These are phyloP conservation scores for Eremobia ochroleuca DNA, from an alignment of 2,888 invertebrate genomes.

Conservation along the genomic window DNA sequence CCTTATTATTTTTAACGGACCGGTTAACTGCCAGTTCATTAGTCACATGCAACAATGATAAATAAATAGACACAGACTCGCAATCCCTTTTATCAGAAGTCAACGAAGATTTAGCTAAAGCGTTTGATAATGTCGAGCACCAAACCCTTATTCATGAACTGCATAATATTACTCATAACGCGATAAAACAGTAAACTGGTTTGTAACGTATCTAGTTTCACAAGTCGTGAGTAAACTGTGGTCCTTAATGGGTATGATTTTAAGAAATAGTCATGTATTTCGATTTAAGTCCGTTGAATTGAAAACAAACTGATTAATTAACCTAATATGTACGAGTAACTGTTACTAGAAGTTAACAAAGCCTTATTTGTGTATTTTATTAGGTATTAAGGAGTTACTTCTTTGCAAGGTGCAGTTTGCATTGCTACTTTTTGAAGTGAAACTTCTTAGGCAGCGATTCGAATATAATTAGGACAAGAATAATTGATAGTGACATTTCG, in stretches of 20 bases:
- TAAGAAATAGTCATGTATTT: conserved; percentile 50
- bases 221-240: conserved; percentile 59
- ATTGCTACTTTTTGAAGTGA: not conserved
- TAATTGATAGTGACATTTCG: not conserved
- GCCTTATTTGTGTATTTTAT: not conserved
- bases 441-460: not conserved
- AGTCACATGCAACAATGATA: not conserved
- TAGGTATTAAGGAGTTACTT: not conserved
- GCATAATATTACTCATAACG: conserved; percentile 50
- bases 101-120: conserved; percentile 32
- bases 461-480: not conserved
- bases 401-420: not conserved
- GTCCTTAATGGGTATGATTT: conserved; percentile 45
- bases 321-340: conserved; percentile 12
- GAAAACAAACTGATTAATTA: conserved; percentile 52
- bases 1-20: not conserved
- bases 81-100: not conserved
- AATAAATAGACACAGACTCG: not conserved
- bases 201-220: conserved; percentile 56
- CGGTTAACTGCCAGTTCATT: not conserved
- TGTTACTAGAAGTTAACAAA: conserved; percentile 13
- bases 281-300: conserved; percentile 43
- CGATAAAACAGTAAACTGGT: conserved; percentile 49
- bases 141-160: conserved; percentile 56
- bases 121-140: conserved; percentile 42